Conservation (phyloP, 2,797 vertebrate species). For the Clarias pachynema region DNA sequence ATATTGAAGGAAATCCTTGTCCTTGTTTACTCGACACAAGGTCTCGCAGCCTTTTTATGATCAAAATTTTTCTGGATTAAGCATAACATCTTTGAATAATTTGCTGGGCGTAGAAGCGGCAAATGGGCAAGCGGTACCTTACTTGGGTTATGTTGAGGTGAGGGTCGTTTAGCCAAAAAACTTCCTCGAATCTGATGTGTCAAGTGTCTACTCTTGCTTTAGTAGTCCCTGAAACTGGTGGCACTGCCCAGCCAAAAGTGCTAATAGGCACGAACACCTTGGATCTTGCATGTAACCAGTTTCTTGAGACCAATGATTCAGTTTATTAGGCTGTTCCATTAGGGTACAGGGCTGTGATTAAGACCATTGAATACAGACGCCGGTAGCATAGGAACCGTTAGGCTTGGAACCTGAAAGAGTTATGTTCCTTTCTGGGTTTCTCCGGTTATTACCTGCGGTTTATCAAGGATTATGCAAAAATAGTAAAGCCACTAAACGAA, state of each 20-base stretch:
- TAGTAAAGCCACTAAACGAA: no score
- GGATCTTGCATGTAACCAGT: no score
- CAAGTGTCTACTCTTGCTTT: neutral
- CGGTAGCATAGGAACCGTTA: no score
- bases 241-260: neutral
- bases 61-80: neutral
- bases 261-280: neutral
- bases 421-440: neutral
- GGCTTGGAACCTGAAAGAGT: neutral
- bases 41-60: neutral
- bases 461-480: neutral
- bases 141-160: neutral
- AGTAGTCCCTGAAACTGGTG: neutral
- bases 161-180: neutral
- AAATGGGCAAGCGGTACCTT: neutral
- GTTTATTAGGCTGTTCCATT: no score
- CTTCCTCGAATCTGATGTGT: neutral
- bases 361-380: no score
- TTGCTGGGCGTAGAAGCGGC: neutral
- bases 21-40: no score
- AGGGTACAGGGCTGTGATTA: no score
- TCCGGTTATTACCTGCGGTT: neutral
- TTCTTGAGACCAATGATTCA: no score
- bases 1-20: no score
- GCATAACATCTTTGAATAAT: neutral